Evolutionary conservation across 2,113 vertebrate species (phyloP).

Genomic region (Chloroceryle aenea): DNA sequence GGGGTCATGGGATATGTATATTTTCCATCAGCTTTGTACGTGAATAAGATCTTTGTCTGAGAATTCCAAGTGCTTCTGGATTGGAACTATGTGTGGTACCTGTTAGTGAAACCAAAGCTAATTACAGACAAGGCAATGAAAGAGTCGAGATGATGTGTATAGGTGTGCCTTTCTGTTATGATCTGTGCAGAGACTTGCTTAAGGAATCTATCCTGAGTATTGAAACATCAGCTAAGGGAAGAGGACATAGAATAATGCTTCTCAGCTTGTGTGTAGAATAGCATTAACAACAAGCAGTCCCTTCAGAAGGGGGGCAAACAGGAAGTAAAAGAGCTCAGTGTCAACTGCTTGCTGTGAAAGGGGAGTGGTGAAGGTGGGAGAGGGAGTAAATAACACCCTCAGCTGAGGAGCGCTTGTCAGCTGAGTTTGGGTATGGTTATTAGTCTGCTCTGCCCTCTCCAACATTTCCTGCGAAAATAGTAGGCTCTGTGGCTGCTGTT

Average conservation of each 20-base stretch:
- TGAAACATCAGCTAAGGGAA: slow-evolving; percentile 17
- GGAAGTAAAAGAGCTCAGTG: slow-evolving; percentile 7
- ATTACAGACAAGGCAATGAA: not conserved
- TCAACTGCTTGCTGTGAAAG: slow-evolving; percentile 16
- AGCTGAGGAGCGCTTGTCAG: not conserved
- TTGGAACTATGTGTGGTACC: not conserved
- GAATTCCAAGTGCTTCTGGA: not conserved
- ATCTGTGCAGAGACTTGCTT: not conserved
- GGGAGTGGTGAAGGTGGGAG: not conserved
- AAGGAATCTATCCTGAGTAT: not conserved
- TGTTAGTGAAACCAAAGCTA: not conserved
- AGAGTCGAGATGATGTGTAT: not conserved
- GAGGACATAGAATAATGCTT: slow-evolving; percentile 47
- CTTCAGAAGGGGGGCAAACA: not conserved
- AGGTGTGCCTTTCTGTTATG: not conserved
- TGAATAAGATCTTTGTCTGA: not conserved
- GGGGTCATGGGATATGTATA: not conserved
- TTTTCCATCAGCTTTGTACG: not conserved
- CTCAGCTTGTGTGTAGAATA: slow-evolving; percentile 23
- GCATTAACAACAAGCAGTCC: slow-evolving; percentile 14
- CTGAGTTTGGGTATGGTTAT: not conserved
- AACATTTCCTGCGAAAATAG: not conserved
- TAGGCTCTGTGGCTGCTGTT: not conserved
- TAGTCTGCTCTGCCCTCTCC: not conserved
- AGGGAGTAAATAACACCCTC: not conserved